These are phyloP conservation scores for Tolmerus cingulatus DNA, from an alignment of 2,888 invertebrate genomes.

Conservation along the genomic window DNA sequence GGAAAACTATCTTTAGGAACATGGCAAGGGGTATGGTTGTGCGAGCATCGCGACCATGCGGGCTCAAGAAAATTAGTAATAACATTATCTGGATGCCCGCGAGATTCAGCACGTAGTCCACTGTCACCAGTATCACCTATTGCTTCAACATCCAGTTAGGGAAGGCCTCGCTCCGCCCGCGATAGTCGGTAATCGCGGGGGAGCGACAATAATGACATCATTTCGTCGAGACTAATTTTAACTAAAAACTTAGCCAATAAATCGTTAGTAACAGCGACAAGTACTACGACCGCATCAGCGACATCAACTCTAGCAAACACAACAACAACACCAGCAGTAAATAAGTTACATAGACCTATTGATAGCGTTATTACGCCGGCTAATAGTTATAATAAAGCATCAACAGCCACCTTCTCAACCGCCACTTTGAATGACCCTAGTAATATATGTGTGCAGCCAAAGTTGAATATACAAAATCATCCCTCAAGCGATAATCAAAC, in stretches of 20 bases:
- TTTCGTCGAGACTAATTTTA: slow-evolving; percentile 64
- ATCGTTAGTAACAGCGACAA: slow-evolving; percentile 55
- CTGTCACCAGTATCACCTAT: slow-evolving; percentile 85
- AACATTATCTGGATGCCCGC: slow-evolving; percentile 89
- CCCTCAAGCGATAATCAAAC: slow-evolving; percentile 59
- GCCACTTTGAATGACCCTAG: slow-evolving; percentile 14
- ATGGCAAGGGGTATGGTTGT: slow-evolving; percentile 98
- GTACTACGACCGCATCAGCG: slow-evolving; percentile 46
- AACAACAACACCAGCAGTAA: slow-evolving; percentile 49
- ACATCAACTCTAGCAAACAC: slow-evolving; percentile 51
- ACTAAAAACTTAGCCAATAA: slow-evolving; percentile 64
- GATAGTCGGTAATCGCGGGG: slow-evolving; percentile 66
- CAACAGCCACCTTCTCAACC: slow-evolving; percentile 43
- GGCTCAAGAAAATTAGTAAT: slow-evolving; percentile 90
- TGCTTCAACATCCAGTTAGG: slow-evolving; percentile 93
- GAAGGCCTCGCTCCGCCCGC: slow-evolving; percentile 71
- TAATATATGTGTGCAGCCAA: slow-evolving; percentile 47
- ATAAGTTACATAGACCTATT: slow-evolving; percentile 46
- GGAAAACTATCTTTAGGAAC: slow-evolving; percentile 94
- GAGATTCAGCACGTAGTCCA: slow-evolving; percentile 86
- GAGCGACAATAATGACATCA: slow-evolving; percentile 64
- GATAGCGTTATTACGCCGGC: slow-evolving; percentile 51
- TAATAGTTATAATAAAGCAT: slow-evolving; percentile 50
- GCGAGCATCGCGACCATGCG: slow-evolving; percentile 96
- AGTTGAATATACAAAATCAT: slow-evolving; percentile 48